Conservation (phyloP, 2,888 invertebrate species). For the Barypeithes pellucidus region DNA sequence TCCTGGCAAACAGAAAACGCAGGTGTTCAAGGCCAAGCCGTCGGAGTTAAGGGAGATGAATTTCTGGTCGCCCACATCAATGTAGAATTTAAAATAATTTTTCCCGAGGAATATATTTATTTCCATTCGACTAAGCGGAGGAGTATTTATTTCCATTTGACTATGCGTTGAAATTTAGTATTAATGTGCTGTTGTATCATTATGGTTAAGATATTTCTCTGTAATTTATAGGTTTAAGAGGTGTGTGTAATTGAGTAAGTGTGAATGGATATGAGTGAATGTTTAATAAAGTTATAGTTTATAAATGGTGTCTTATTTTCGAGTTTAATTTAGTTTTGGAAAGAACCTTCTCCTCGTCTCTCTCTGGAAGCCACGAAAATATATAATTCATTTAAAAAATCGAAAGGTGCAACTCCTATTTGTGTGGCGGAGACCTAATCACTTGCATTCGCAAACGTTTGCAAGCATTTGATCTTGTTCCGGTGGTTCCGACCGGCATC, state of each 20-base stretch:
- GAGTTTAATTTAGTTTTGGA: not conserved
- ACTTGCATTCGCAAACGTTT: no score
- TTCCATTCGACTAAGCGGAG: no score
- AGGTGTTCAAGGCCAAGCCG: constrained; percentile 75
- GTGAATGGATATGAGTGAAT: constrained; percentile 2
- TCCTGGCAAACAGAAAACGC: constrained; percentile 61
- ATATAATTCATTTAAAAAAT: no score
- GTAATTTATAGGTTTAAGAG: constrained; percentile 23
- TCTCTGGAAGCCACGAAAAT: no score
- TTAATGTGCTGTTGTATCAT: constrained; percentile 51
- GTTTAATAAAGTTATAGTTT: constrained; percentile 21
- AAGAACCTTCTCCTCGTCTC: no score
- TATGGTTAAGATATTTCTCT: constrained; percentile 16
- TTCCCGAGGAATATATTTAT: constrained; percentile 26
- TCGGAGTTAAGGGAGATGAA: constrained; percentile 87
- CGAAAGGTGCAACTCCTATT: no score
- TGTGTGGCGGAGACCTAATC: no score
- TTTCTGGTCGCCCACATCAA: constrained; percentile 89
- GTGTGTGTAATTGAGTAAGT: not conserved
- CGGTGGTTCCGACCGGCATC: no score
- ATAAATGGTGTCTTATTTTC: constrained; percentile 18
- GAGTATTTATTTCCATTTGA: constrained; percentile 52
- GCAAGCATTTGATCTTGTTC: no score
- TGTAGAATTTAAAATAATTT: constrained; percentile 72
- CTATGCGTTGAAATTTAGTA: constrained; percentile 55